These are phyloP conservation scores for Drosophila recens DNA, from an alignment of 2,888 invertebrate species.

Conservation along the genomic window DNA sequence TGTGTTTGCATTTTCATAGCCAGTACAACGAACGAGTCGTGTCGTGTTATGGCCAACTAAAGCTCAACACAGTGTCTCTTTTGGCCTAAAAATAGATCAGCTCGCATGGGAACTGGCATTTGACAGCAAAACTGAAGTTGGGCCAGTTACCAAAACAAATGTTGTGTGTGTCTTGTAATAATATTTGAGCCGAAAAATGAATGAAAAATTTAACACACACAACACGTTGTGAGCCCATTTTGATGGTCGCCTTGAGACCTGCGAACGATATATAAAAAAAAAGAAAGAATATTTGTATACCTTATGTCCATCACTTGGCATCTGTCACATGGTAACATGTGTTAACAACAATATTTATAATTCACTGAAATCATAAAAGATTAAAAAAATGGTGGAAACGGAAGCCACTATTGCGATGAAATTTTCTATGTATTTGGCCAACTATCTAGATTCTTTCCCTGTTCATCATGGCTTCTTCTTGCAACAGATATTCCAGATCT, in stretches of 20 bases:
- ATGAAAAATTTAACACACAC: conserved; percentile 38
- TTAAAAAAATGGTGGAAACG: neutral
- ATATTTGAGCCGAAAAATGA: conserved; percentile 47
- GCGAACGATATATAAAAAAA: neutral
- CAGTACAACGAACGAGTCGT: conserved; percentile 42
- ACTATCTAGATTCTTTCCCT: too few species aligned
- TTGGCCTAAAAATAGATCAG: conserved; percentile 60
- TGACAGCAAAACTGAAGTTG: conserved; percentile 12
- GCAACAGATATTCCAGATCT: too few species aligned
- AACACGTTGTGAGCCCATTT: neutral
- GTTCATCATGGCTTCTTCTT: too few species aligned
- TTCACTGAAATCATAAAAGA: neutral
- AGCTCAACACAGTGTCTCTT: conserved; percentile 50
- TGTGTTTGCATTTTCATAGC: conserved; percentile 72
- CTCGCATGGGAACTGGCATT: conserved; percentile 42
- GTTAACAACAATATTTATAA: conserved; percentile 4
- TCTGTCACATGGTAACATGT: conserved; percentile 30
- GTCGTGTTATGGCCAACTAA: conserved; percentile 51
- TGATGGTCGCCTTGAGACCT: conserved; percentile 43
- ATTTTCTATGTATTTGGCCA: too few species aligned
- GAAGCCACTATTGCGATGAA: too few species aligned
- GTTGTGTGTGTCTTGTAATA: conserved; percentile 35
- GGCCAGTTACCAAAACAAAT: conserved; percentile 9
- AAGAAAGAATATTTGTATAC: conserved; percentile 3
- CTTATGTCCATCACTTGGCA: conserved; percentile 30